phyloP scores from a whole-genome alignment of 2,113 vertebrate species.

The Aptenodytes patagonicus region DNA sequence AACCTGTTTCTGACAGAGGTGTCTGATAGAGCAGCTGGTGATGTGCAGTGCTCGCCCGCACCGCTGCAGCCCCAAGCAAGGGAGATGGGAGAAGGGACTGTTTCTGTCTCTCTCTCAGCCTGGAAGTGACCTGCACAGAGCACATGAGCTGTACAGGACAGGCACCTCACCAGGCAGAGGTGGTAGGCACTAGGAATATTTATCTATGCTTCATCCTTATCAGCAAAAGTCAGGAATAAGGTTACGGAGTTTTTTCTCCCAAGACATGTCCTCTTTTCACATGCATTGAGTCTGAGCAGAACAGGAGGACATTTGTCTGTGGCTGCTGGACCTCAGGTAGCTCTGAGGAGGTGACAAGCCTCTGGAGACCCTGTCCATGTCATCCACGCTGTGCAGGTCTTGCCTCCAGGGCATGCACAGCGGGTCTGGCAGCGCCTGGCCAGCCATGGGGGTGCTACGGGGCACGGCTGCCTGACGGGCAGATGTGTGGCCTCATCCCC shows the following conservation, averaged over 20 bases:
- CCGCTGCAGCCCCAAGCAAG: background rate
- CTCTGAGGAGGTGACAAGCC: background rate
- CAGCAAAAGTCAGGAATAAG: background rate
- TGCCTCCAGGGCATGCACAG: background rate
- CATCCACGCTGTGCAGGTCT: background rate
- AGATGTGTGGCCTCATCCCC: background rate
- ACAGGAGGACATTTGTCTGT: background rate
- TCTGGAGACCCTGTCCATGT: background rate
- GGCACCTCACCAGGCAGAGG: background rate
- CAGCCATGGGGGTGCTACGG: background rate
- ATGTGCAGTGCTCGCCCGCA: accelerated
- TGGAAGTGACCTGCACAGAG: background rate
- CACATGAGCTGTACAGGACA: background rate
- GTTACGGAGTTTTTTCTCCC: background rate
- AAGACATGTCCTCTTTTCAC: background rate
- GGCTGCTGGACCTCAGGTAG: background rate
- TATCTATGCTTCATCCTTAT: background rate
- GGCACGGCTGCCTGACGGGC: background rate
- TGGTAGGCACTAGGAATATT: too few relatives aligned
- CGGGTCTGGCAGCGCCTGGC: background rate
- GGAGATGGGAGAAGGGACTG: background rate
- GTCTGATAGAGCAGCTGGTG: background rate
- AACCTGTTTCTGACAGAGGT: background rate
- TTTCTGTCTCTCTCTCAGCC: background rate
- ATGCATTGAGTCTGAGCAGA: background rate